These are phyloP conservation scores for Iguana delicatissima DNA, from an alignment of 2,797 vertebrate genomes.

Conservation along the genomic window DNA sequence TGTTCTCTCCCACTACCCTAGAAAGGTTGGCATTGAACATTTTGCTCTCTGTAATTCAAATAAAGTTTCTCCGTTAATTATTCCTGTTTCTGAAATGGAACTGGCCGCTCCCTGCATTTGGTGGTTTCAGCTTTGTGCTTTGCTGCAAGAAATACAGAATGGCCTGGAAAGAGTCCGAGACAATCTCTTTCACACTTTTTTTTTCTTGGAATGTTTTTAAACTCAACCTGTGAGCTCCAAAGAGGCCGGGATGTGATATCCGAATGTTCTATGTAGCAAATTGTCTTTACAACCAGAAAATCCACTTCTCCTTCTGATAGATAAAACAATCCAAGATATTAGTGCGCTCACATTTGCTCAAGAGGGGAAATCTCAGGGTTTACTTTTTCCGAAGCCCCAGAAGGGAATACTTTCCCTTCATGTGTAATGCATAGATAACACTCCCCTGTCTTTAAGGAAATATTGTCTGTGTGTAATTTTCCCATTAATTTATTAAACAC, in stretches of 20 bases:
- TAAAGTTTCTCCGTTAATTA: not conserved
- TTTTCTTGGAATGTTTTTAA: constrained; percentile 24
- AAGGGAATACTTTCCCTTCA: not conserved
- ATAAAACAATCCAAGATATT: not conserved
- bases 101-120: not conserved
- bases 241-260: constrained; percentile 13
- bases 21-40: not conserved
- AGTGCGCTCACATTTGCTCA: not conserved
- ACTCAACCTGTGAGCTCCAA: not conserved
- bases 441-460: not conserved
- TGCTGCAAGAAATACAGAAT: not conserved
- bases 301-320: not conserved
- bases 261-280: not conserved
- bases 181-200: not conserved
- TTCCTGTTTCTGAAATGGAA: not conserved
- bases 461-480: not conserved
- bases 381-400: not conserved
- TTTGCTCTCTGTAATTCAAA: not conserved
- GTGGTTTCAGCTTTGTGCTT: constrained; percentile 10
- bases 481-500: not conserved
- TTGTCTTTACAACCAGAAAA: constrained; percentile 3
- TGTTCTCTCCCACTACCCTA: not conserved
- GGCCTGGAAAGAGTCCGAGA: not conserved
- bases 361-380: not conserved
- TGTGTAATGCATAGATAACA: not conserved